phyloP scores from a whole-genome alignment of 2,113 vertebrate genomes.

The Psettodes erumei region DNA sequence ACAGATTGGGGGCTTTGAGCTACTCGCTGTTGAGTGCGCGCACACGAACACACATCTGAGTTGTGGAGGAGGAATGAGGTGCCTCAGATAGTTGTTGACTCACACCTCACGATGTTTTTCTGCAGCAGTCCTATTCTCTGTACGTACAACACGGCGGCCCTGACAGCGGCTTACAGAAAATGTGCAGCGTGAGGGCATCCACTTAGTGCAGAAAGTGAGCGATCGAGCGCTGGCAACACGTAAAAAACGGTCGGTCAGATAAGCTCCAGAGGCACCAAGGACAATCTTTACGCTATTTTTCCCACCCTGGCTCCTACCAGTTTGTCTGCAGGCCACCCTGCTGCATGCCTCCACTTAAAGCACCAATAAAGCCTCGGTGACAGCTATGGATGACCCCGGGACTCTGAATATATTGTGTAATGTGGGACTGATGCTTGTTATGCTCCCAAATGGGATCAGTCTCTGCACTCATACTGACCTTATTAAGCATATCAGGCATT shows the following conservation, averaged over 20 bases:
- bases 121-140: constrained; percentile 56
- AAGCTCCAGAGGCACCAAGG: constrained; percentile 50
- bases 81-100: constrained; percentile 35
- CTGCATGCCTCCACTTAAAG: constrained; percentile 12
- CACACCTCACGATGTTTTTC: constrained; percentile 47
- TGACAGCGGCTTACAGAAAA: constrained; percentile 58
- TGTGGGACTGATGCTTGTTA: neutral
- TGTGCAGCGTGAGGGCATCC: constrained; percentile 49
- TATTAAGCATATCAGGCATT: neutral
- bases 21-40: neutral
- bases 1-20: constrained; percentile 11
- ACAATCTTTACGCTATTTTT: constrained; percentile 10
- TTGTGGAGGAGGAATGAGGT: constrained; percentile 29
- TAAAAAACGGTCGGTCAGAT: constrained; percentile 63
- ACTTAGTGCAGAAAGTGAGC: constrained; percentile 41
- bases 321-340: neutral
- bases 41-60: constrained; percentile 10
- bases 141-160: constrained; percentile 46
- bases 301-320: neutral
- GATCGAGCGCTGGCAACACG: constrained; percentile 42
- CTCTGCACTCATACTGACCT: neutral
- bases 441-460: neutral
- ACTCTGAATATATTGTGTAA: neutral
- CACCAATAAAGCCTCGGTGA: neutral
- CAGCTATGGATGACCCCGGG: neutral